A percentile compares a stretch with the other conserved stretches of the same genome.
Evolutionary conservation across 2,113 vertebrate genomes (phyloP).

Genomic region (Rhinopomastus cyanomelas): DNA sequence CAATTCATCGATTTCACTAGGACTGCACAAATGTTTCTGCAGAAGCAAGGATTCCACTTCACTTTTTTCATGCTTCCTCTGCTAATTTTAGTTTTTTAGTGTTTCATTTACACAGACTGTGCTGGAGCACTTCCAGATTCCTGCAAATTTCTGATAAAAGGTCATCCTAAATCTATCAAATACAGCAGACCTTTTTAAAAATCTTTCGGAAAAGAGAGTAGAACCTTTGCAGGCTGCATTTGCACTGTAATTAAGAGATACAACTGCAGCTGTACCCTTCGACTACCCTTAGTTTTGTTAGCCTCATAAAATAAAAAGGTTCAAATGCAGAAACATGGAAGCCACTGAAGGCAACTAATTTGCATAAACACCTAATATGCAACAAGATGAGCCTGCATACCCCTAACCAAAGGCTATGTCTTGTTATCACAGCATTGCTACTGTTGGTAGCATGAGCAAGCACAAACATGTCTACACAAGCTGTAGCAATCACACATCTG

Average conservation of each 20-base stretch:
- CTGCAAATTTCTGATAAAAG: constrained; percentile 38
- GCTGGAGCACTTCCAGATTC: background rate
- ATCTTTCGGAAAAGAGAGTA: background rate
- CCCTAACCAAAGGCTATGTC: background rate
- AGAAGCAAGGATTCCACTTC: background rate
- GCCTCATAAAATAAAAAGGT: background rate
- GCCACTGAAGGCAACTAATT: background rate
- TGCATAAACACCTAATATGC: background rate
- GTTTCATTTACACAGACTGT: background rate
- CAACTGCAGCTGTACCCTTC: background rate
- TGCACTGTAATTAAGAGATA: constrained; percentile 43
- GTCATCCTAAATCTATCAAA: constrained; percentile 7
- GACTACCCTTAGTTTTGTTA: constrained; percentile 21
- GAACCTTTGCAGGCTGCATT: background rate
- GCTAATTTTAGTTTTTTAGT: background rate
- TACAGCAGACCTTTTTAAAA: constrained; percentile 25
- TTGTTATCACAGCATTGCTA: background rate
- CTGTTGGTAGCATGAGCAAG: background rate
- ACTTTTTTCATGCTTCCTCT: background rate
- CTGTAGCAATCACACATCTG: background rate
- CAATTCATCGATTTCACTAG: background rate
- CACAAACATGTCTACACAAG: background rate
- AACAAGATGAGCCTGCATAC: background rate
- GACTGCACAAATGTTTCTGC: background rate
- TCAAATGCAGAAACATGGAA: background rate